Conservation (phyloP, 2,888 invertebrate species). For the Thecophora atra region DNA sequence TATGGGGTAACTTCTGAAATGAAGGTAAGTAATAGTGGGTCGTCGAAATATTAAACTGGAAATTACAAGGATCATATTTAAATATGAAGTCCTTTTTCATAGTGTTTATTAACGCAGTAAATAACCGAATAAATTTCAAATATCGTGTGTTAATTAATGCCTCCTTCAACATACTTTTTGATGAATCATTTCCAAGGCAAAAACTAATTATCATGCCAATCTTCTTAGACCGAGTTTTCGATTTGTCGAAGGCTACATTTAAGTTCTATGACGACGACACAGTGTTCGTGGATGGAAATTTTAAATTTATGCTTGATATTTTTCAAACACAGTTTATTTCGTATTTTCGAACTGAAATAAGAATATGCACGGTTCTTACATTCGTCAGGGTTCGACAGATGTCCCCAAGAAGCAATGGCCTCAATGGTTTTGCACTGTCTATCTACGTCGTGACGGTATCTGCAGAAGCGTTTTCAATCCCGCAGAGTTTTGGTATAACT, state of each 20-base stretch:
- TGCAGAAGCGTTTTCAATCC: constrained; percentile 22
- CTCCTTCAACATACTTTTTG: too few relatives aligned
- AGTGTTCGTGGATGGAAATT: constrained; percentile 11
- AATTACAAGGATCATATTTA: too few relatives aligned
- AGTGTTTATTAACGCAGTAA: too few relatives aligned
- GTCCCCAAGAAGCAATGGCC: constrained; percentile 26
- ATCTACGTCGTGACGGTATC: constrained; percentile 20
- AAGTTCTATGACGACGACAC: constrained; percentile 14
- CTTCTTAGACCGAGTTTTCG: constrained; percentile 29
- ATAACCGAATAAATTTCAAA: too few relatives aligned
- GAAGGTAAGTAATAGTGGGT: too few relatives aligned
- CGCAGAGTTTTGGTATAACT: constrained; percentile 36
- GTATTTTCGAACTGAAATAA: too few relatives aligned
- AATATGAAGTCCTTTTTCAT: too few relatives aligned
- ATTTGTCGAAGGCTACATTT: constrained; percentile 25
- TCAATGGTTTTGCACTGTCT: constrained; percentile 37
- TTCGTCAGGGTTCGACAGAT: neutral
- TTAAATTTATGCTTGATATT: neutral
- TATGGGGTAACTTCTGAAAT: too few relatives aligned
- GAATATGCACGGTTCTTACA: too few relatives aligned
- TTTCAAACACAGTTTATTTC: neutral
- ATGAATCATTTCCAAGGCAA: too few relatives aligned
- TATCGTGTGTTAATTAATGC: too few relatives aligned
- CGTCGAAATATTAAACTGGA: too few relatives aligned
- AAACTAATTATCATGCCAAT: constrained; percentile 20